Base-by-base conservation (phyloP, 2,113 vertebrate genomes). In the Carlito syrichta region DNA sequence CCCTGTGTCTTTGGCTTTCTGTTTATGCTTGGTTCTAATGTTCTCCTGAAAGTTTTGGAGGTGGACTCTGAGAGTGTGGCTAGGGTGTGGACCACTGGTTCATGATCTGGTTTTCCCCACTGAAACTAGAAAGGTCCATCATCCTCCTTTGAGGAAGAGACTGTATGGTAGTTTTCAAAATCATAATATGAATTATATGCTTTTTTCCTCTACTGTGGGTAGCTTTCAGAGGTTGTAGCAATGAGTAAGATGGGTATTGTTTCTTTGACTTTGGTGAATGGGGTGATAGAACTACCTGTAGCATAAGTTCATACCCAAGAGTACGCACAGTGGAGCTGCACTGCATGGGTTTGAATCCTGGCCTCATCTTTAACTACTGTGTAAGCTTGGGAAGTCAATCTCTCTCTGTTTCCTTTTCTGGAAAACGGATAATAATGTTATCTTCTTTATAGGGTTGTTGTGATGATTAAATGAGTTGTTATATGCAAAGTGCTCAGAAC, bases 381-480 rank as follows among this genome's bases (percentile, higher is more conserved):
- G 63, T 95, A 86, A 62, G 56, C 11, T 25, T 58, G 66, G 77
- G 82, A 95, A 90, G 71, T 84, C 78, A 27, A 0, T 74, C 58
- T 56, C 43, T 83, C 69, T 95, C 74, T 91, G 60, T 74, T 77
- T 95, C 35, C 83, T 89, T 78, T 86, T 95, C 89, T 93, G 86
- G 95, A 96, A 96, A 94, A 94, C 7, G 16, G 96, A 93, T 97
- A 96, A 81, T 95, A 63, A 82, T 97, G 71, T 95, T 92, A 52
- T 96, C 94, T 96, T 97, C 94, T 97, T 97, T 95, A 86, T 96
- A 97, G 97, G 95, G 74, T 95, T 86, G 86, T 97, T 96, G 91
- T 92, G 87, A 79, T 96, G 95, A 95, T 95, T 96, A 97, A 96
- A 93, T 98, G 97, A 97, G 96, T 96, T 92, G 83, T 93, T 94